Percentiles rank a stretch among this genome's conserved stretches.
Evolutionary conservation across 2,888 invertebrate genomes (phyloP).

Genomic region (Cristatella mucedo): DNA sequence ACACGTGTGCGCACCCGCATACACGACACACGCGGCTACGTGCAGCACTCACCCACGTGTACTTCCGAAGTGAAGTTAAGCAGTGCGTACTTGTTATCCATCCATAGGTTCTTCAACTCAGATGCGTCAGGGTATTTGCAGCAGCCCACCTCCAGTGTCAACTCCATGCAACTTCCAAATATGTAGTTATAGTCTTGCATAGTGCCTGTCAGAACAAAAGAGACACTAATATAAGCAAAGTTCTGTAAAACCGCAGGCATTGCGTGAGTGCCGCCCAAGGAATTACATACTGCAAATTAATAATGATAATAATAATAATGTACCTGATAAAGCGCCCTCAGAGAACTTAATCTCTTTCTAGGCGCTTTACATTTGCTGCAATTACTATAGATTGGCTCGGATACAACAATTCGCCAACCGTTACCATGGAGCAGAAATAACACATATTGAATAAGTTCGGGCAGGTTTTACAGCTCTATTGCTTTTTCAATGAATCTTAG

Average conservation of each 20-base stretch:
- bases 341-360: too few relatives aligned
- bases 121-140: constrained; percentile 75
- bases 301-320: neutral
- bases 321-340: too few relatives aligned
- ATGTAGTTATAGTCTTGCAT: constrained; percentile 91
- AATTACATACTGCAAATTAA: neutral
- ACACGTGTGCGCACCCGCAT: too few relatives aligned
- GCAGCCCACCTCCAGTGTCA: constrained; percentile 82
- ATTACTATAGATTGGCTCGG: neutral
- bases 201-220: constrained; percentile 45
- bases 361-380: neutral
- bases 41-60: constrained; percentile 13
- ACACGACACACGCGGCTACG: too few relatives aligned
- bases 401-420: too few relatives aligned
- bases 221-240: constrained; percentile 9
- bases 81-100: constrained; percentile 61
- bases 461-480: neutral
- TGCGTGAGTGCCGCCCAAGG: too few relatives aligned
- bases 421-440: too few relatives aligned
- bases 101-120: constrained; percentile 67
- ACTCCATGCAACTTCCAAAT: constrained; percentile 80
- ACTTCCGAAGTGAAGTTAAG: constrained; percentile 17
- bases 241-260: too few relatives aligned
- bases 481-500: too few relatives aligned
- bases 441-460: neutral